Evolutionary conservation across 2,797 vertebrate genomes (phyloP).

Genomic region (Cetoscarus ocellatus): DNA sequence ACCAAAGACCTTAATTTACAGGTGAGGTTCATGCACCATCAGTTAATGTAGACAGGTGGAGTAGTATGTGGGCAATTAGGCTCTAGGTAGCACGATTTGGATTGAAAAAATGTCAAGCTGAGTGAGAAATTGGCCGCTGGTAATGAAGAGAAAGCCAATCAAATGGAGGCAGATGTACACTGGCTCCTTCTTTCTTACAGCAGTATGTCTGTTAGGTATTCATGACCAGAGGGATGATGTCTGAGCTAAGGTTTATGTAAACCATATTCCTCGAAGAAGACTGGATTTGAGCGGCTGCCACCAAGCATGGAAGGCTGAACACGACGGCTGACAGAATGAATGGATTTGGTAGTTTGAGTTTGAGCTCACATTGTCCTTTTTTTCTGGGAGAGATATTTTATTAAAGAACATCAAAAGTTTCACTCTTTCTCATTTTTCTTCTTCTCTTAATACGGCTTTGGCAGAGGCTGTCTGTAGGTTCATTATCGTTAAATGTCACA

Average conservation of each 20-base stretch:
- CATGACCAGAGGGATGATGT: neutral
- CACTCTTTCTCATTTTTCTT: constrained; percentile 9
- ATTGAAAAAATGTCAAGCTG: constrained; percentile 25
- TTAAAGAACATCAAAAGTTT: constrained; percentile 31
- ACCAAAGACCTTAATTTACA: neutral
- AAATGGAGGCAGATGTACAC: neutral
- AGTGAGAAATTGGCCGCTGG: constrained; percentile 20
- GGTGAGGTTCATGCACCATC: neutral
- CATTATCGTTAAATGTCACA: constrained; percentile 74
- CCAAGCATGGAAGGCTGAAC: neutral
- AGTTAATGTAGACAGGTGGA: neutral
- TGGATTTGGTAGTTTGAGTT: neutral
- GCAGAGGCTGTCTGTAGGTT: constrained; percentile 59
- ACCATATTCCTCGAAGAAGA: constrained; percentile 8
- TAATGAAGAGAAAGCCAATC: constrained; percentile 14
- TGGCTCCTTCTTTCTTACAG: constrained; percentile 16
- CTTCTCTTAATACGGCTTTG: constrained; percentile 11
- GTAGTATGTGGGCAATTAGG: constrained; percentile 17
- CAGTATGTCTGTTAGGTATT: constrained; percentile 12
- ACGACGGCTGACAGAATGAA: constrained; percentile 6
- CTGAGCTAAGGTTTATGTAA: constrained; percentile 12
- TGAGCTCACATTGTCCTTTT: constrained; percentile 6
- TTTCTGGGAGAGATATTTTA: constrained; percentile 25
- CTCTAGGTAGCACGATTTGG: constrained; percentile 11
- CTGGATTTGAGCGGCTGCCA: neutral